These are phyloP conservation scores for Argopecten irradians DNA, from an alignment of 1,140 invertebrate species.

Conservation along the genomic window DNA sequence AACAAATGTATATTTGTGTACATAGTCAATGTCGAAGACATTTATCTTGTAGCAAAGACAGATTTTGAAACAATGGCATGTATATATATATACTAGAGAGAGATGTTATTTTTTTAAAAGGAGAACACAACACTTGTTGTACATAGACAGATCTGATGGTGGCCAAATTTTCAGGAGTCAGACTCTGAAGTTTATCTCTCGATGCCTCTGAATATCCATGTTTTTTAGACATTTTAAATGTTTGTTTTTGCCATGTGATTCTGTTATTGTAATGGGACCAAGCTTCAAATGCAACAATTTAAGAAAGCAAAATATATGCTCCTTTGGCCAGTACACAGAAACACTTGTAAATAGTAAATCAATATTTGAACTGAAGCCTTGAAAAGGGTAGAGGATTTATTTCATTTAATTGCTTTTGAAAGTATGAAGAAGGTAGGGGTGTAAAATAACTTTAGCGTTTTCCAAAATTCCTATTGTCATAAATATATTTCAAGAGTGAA, in stretches of 20 bases:
- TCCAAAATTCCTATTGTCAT: too few relatives aligned
- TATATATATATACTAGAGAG: neutral
- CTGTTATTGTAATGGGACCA: neutral
- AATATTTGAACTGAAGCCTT: neutral
- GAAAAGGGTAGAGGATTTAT: too few relatives aligned
- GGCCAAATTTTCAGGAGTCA: neutral
- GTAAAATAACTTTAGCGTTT: too few relatives aligned
- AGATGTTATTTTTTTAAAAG: conserved; percentile 19
- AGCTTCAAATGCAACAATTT: neutral
- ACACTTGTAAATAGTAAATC: neutral
- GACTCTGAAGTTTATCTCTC: neutral
- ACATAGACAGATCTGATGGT: neutral
- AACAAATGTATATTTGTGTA: neutral
- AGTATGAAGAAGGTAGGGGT: too few relatives aligned
- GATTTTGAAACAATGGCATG: neutral
- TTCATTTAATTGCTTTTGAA: too few relatives aligned
- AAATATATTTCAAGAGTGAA: too few relatives aligned
- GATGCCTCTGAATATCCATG: neutral
- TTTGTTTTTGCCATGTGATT: neutral
- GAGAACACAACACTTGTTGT: neutral
- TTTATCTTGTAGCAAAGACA: neutral
- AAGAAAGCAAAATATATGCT: neutral
- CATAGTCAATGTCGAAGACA: conserved; percentile 3
- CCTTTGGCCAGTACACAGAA: neutral
- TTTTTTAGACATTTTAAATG: neutral